Conservation (phyloP, 1,140 invertebrate genomes). For the Mizuhopecten yessoensis region DNA sequence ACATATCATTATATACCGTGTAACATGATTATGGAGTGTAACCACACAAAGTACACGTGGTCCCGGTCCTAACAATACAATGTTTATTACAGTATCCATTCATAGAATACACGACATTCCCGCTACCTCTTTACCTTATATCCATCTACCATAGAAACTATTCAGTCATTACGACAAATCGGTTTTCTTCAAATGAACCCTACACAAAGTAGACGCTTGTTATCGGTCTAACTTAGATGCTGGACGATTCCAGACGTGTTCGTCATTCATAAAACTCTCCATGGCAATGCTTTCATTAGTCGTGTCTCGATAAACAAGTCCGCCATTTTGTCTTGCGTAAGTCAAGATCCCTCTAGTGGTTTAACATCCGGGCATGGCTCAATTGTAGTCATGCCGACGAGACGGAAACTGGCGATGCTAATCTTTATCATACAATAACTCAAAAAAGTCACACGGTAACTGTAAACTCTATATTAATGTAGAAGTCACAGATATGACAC, state of each 20-base stretch:
- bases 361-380: slow-evolving; percentile 29
- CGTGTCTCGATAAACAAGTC: neutral
- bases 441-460: neutral
- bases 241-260: neutral
- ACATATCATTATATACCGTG: neutral
- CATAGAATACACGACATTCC: neutral
- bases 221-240: neutral
- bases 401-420: neutral
- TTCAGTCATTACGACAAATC: neutral
- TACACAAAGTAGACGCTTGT: neutral
- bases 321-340: neutral
- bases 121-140: no score
- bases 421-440: neutral
- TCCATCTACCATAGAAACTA: neutral
- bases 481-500: no score
- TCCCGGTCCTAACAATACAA: neutral
- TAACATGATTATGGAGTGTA: neutral
- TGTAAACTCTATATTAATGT: no score
- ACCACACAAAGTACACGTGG: neutral
- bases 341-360: neutral
- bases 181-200: neutral
- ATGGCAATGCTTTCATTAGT: neutral
- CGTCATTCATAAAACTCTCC: neutral
- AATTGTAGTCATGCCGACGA: neutral
- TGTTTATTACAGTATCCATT: neutral